Percentiles rank a stretch among this genome's conserved stretches.
Conservation (phyloP, 2,797 vertebrate genomes). For the Amblyraja radiata region DNA sequence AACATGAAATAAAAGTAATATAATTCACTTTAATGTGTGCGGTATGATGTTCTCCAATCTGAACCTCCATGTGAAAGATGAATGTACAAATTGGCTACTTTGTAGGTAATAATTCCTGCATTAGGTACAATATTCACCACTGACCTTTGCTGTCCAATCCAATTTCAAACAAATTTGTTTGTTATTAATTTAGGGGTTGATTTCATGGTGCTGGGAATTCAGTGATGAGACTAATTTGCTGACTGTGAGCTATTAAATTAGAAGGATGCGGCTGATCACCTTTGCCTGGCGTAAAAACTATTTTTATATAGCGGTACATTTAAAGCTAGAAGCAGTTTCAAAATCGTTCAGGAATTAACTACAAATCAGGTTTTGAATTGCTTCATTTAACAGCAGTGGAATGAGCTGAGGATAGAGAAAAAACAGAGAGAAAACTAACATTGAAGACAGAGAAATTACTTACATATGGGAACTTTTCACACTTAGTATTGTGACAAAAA, state of each 20-base stretch:
- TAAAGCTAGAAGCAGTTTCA: not conserved
- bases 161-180: not conserved
- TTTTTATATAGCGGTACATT: not conserved
- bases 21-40: not conserved
- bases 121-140: not conserved
- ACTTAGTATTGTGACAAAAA: not conserved
- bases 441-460: not conserved
- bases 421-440: not conserved
- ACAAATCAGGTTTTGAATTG: not conserved
- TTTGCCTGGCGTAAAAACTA: too few species aligned
- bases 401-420: not conserved
- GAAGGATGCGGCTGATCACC: not conserved
- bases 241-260: not conserved
- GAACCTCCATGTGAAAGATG: not conserved
- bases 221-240: not conserved
- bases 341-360: not conserved
- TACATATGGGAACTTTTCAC: not conserved
- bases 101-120: not conserved
- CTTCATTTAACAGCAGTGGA: not conserved
- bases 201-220: not conserved
- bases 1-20: conserved; percentile 15
- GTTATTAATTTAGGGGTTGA: not conserved
- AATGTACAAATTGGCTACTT: not conserved
- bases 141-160: not conserved
- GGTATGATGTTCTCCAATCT: not conserved